phyloP scores from a whole-genome alignment of 2,797 vertebrate genomes.

The Acanthis flammea region DNA sequence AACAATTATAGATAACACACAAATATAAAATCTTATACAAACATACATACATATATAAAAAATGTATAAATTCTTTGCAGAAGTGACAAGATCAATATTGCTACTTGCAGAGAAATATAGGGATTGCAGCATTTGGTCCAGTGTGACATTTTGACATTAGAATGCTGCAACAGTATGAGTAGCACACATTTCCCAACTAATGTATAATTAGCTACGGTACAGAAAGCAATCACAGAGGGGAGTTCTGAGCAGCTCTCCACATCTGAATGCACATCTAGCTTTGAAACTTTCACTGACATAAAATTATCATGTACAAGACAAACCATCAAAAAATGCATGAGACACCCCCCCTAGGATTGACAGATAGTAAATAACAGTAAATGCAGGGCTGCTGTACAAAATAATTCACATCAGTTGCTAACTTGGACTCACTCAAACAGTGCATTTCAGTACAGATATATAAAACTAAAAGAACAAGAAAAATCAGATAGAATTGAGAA shows the following conservation, averaged over 20 bases:
- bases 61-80: not conserved
- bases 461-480: not conserved
- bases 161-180: not conserved
- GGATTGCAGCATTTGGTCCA: not conserved
- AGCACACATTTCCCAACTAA: not conserved
- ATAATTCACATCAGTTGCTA: not conserved
- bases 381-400: not conserved
- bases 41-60: fast-evolving
- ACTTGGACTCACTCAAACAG: not conserved
- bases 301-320: not conserved
- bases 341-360: not conserved
- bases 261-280: not conserved
- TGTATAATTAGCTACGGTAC: not conserved
- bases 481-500: not conserved
- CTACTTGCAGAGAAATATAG: not conserved
- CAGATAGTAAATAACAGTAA: not conserved
- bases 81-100: not conserved
- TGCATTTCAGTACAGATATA: not conserved
- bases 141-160: not conserved
- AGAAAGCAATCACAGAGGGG: not conserved
- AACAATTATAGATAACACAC: not conserved
- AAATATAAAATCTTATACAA: not conserved
- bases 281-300: not conserved
- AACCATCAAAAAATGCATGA: not conserved
- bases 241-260: not conserved